Evolutionary conservation across 2,888 invertebrate species (phyloP), one percentile per base, ranked within the genome.

Genomic region (Rugalucina vietnamica): DNA sequence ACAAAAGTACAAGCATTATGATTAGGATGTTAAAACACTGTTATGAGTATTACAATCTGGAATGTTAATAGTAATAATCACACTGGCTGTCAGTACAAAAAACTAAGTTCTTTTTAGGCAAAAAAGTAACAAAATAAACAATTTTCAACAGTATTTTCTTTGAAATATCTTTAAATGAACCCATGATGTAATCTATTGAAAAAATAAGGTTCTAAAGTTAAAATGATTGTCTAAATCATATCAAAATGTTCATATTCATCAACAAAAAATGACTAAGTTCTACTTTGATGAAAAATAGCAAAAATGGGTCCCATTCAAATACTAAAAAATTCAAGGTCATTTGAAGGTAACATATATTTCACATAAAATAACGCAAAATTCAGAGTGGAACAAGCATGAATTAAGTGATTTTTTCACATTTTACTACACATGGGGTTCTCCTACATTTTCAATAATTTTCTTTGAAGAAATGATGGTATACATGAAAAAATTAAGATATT

Each of bases 301-400:
- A 93, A 93, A 92, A 92, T 90, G 93, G 93, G 93, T 91, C 91
- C 92, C 88, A 79, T 77, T 81, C 76, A 84, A 88, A 92, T 89
- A 60, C 82, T 82, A 49, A 76, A 86, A 84, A 88, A 78, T 80
- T 84, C 87, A 90, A 88, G 91, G 88, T 89, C 90, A 92, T 83
- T 81, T 87, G 83, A 90, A 91, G 91, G 90, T 83, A 88, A 90
- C 36, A 77, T 49, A 39, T 57, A 27, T 73, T 49, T 72, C 69
- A 79, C 81, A 54, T n/a, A 71, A 39, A 88, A 85, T 83, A 65
- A 84, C 57, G 71, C 57, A 83, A 82, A 87, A 87, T 86, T 89
- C 84, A 85, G 77, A 34, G 32, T 90, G 91, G 90, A 88, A 89
- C 92, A 90, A 49, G 54, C 79, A 81, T 85, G 80, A 82, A 80